These are phyloP conservation scores for Phenganax marumi DNA, from an alignment of 92 coral and sea anemone genomes.

Conservation along the genomic window DNA sequence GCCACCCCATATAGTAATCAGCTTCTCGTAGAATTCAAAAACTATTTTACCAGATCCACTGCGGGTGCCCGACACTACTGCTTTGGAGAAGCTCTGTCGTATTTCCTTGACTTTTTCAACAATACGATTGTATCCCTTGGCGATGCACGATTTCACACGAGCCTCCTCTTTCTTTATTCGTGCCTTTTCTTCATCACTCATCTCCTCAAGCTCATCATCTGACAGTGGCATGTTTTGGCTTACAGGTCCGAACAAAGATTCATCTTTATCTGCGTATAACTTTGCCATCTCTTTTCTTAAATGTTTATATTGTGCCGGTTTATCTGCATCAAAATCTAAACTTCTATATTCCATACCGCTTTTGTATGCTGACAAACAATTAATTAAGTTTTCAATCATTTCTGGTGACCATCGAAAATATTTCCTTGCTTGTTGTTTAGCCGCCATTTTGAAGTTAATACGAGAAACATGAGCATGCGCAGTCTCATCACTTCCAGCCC, in stretches of 20 bases:
- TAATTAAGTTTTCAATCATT: constrained; percentile 42
- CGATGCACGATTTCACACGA: neutral
- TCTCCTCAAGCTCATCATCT: too few species aligned
- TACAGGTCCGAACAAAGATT: neutral
- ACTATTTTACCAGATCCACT: neutral
- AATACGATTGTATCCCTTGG: neutral
- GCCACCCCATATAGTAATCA: neutral
- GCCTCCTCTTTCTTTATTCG: neutral
- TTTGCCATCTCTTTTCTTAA: constrained; percentile 46
- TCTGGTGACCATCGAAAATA: constrained; percentile 37
- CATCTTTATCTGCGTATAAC: constrained; percentile 3
- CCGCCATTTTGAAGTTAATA: neutral
- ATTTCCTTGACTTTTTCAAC: too few species aligned
- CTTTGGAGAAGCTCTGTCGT: too few species aligned
- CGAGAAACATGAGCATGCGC: too few species aligned
- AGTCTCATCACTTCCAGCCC: too few species aligned
- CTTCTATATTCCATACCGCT: constrained; percentile 40
- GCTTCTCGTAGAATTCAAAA: too few species aligned
- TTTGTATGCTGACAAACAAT: constrained; percentile 38
- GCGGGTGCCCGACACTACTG: neutral
- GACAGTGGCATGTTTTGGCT: too few species aligned
- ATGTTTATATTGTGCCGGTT: constrained; percentile 30
- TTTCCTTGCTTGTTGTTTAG: neutral
- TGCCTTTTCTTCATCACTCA: neutral
- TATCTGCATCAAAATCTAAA: constrained; percentile 39